phyloP scores from a whole-genome alignment of 2,113 vertebrate genomes.

The rat (Rattus norvegicus) region GRCr8 NC_086030.1:40481501-40482000 shows the following conservation, averaged over 20 bases:
- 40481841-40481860: not conserved
- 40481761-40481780: not conserved
- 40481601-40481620: not conserved
- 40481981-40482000: not conserved
- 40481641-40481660: too few relatives aligned
- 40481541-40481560: not conserved
- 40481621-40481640: too few relatives aligned
- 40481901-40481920: not conserved
- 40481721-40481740: not conserved
- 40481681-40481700: constrained; percentile 34
- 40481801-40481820: not conserved
- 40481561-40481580: not conserved
- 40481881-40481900: not conserved
- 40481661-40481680: not conserved
- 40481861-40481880: constrained; percentile 8
- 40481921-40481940: not conserved
- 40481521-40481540: not conserved
- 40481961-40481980: not conserved
- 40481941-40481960: not conserved
- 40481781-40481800: not conserved
- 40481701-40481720: constrained; percentile 4
- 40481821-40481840: not conserved
- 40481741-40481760: not conserved
- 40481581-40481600: not conserved
- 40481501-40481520: not conserved